phyloP scores from a whole-genome alignment of 2,113 vertebrate genomes.

The Solea solea region DNA sequence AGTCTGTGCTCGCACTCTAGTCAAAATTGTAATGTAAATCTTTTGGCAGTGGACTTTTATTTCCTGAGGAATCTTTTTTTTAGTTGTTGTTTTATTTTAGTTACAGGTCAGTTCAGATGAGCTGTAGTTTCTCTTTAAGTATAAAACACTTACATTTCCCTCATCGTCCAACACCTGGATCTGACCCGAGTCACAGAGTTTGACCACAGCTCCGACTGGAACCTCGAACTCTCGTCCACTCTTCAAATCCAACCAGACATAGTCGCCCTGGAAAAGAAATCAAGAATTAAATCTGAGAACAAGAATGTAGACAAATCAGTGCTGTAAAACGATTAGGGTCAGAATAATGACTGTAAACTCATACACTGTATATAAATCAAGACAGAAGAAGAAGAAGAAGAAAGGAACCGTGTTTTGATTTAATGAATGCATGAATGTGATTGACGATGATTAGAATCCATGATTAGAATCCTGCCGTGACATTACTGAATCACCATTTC shows the following conservation, averaged over 20 bases:
- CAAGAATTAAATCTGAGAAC: not conserved
- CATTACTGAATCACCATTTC: too few relatives aligned
- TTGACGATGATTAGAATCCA: slow-evolving; percentile 2
- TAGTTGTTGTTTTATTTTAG: too few relatives aligned
- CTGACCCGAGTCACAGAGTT: slow-evolving; percentile 96
- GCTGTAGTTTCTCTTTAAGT: too few relatives aligned
- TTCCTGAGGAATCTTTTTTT: too few relatives aligned
- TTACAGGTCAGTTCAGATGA: too few relatives aligned
- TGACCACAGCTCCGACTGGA: slow-evolving; percentile 94
- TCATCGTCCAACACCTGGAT: slow-evolving; percentile 98
- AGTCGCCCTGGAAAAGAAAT: slow-evolving; percentile 87
- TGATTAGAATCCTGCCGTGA: not conserved
- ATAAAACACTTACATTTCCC: slow-evolving; percentile 86
- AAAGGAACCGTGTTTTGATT: too few relatives aligned
- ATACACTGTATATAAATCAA: not conserved
- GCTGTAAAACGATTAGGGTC: too few relatives aligned
- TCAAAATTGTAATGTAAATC: too few relatives aligned
- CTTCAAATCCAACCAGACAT: slow-evolving; percentile 96
- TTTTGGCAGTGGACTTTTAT: too few relatives aligned
- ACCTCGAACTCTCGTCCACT: slow-evolving; percentile 94
- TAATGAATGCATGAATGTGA: too few relatives aligned
- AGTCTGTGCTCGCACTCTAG: too few relatives aligned
- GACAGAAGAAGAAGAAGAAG: not conserved
- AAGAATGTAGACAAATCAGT: not conserved
- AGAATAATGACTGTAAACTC: not conserved